Conservation (phyloP, 2,888 invertebrate genomes). For the Orchesellides sinensis region DNA sequence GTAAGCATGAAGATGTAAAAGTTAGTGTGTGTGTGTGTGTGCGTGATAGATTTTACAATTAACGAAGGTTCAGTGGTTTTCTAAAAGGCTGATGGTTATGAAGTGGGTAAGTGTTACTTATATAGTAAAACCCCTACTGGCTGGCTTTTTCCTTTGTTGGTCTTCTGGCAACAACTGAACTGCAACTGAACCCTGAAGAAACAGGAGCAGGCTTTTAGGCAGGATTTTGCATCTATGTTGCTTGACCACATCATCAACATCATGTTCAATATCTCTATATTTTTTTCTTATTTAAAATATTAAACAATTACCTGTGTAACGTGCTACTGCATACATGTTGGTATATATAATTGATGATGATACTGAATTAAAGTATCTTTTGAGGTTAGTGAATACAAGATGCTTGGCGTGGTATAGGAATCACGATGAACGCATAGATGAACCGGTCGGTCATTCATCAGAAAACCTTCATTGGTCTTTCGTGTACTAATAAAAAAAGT, state of each 20-base stretch:
- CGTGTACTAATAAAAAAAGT: too few species aligned
- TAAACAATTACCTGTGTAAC: too few species aligned
- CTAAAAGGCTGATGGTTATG: constrained; percentile 14
- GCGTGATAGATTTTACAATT: not conserved
- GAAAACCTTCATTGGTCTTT: too few species aligned
- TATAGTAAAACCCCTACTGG: too few species aligned
- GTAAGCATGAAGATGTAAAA: not conserved
- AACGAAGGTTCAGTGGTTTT: not conserved
- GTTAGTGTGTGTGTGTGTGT: constrained; percentile 34
- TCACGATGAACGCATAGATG: too few species aligned
- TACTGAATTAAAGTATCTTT: constrained; percentile 57
- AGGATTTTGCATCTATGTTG: constrained; percentile 22
- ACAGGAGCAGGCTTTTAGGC: not conserved
- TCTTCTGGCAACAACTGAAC: too few species aligned
- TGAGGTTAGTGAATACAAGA: constrained; percentile 38
- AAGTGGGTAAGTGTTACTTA: constrained; percentile 62
- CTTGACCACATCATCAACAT: constrained; percentile 33
- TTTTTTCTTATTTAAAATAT: constrained; percentile 20
- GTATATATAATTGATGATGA: not conserved
- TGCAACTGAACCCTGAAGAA: constrained; percentile 44
- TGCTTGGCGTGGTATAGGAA: not conserved
- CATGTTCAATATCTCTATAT: not conserved
- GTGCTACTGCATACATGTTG: not conserved
- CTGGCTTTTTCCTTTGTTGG: not conserved
- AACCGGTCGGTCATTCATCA: too few species aligned